A percentile compares a stretch with the other conserved stretches of the same genome.
Conservation (phyloP, 1,140 invertebrate genomes). For the Carcinoscorpius rotundicauda region DNA sequence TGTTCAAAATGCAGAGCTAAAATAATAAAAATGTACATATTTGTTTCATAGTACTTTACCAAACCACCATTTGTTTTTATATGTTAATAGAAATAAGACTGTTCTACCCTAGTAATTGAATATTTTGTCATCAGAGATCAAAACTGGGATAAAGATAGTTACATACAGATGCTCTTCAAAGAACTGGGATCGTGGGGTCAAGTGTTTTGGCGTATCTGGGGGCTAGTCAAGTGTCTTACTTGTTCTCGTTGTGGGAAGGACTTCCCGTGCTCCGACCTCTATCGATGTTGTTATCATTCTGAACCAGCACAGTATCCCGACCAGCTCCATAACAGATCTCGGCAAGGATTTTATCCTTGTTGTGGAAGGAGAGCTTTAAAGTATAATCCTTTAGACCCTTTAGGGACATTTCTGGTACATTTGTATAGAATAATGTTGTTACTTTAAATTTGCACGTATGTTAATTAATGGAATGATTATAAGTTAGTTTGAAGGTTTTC, state of each 20-base stretch:
- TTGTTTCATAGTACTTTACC: background rate
- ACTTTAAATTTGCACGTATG: too few species aligned
- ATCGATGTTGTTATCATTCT: conserved; percentile 14
- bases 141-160: conserved; percentile 15
- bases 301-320: conserved; percentile 11
- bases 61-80: background rate
- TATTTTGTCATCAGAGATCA: conserved; percentile 12
- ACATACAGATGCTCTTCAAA: conserved; percentile 14
- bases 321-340: conserved; percentile 9
- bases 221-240: conserved; percentile 10
- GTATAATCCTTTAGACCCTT: conserved; percentile 19
- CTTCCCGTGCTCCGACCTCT: conserved; percentile 18
- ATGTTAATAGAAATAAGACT: too few species aligned
- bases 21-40: background rate
- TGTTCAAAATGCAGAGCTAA: too few species aligned
- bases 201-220: conserved; percentile 19
- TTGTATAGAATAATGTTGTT: too few species aligned
- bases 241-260: conserved; percentile 14
- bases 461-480: too few species aligned
- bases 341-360: conserved; percentile 14
- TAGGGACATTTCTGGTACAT: background rate
- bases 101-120: background rate
- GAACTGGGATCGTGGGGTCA: conserved; percentile 16
- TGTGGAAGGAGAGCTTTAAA: conserved; percentile 16
- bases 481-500: too few species aligned